A percentile compares a stretch with the other conserved stretches of the same genome.
Conservation (phyloP, 2,888 invertebrate genomes). For the Limnephilus lunatus region DNA sequence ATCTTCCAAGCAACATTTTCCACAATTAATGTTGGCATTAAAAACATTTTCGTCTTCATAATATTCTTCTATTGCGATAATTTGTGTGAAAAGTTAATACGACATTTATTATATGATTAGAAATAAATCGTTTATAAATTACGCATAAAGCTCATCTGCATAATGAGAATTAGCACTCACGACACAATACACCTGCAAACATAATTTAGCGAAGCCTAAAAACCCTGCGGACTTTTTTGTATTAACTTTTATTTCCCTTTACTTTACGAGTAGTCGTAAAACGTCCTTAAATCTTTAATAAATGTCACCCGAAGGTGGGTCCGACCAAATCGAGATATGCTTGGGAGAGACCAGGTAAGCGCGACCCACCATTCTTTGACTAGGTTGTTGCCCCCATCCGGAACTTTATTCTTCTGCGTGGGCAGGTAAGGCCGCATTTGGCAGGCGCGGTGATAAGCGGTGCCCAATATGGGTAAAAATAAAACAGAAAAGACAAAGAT, state of each 20-base stretch:
- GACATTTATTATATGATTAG: neutral
- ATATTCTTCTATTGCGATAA: too few species aligned
- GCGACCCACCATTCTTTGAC: neutral
- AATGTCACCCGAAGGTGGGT: neutral
- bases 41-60: too few species aligned
- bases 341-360: neutral
- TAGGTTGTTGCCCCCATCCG: neutral
- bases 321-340: neutral
- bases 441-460: neutral
- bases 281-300: neutral
- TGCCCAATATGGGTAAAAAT: neutral
- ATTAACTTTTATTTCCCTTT: neutral
- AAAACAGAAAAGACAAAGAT: neutral
- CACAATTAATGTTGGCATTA: too few species aligned
- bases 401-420: neutral
- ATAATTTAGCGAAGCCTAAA: neutral
- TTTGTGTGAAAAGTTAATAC: neutral
- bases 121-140: neutral
- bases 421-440: neutral
- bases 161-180: neutral
- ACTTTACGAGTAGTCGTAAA: neutral
- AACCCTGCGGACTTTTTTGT: neutral
- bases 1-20: too few species aligned
- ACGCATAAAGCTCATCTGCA: neutral
- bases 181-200: neutral